Conservation (phyloP, 2,888 invertebrate genomes). For the Timema cristinae region DNA sequence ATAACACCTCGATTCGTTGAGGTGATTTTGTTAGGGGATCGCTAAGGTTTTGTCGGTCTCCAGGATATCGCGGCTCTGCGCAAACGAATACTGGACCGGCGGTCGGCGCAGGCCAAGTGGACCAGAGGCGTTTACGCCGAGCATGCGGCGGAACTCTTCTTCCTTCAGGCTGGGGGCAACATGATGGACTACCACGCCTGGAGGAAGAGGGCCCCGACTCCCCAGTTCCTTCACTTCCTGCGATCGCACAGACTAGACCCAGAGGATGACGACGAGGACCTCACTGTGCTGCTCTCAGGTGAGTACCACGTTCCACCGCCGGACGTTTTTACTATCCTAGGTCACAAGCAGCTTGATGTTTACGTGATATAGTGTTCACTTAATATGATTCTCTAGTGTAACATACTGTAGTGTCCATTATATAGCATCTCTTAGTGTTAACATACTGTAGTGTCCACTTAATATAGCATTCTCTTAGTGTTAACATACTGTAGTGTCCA, state of each 20-base stretch:
- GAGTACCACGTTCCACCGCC: background rate
- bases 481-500: no score
- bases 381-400: background rate
- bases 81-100: slow-evolving; percentile 66
- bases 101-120: slow-evolving; percentile 63
- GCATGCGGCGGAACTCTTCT: slow-evolving; percentile 79
- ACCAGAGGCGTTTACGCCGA: slow-evolving; percentile 69
- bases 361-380: no score
- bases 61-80: slow-evolving; percentile 52
- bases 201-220: slow-evolving; percentile 74
- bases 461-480: no score
- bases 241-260: slow-evolving; percentile 67
- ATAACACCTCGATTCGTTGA: no score
- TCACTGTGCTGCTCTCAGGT: slow-evolving; percentile 38
- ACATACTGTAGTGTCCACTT: no score
- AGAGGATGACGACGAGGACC: slow-evolving; percentile 51
- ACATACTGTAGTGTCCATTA: background rate
- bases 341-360: no score
- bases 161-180: slow-evolving; percentile 80
- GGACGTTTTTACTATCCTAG: no score
- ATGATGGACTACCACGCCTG: slow-evolving; percentile 84
- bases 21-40: no score
- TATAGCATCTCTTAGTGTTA: slow-evolving; percentile 10
- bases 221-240: slow-evolving; percentile 69
- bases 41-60: no score